A percentile compares a stretch with the other conserved stretches of the same genome.
Evolutionary conservation across 2,888 invertebrate species (phyloP).

Genomic region (Tiliacea aurago): DNA sequence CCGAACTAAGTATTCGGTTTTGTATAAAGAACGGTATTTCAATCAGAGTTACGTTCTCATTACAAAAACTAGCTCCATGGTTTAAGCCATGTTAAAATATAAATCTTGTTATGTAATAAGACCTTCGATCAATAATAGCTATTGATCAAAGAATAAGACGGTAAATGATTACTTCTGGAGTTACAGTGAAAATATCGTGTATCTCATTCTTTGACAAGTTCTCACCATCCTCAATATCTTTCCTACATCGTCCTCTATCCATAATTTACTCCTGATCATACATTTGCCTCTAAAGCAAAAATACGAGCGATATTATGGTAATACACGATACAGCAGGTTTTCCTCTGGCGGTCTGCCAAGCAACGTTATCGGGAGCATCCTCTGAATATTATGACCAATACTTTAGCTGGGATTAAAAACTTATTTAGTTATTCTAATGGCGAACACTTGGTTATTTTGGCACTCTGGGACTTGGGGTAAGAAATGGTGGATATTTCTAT

Average conservation of each 20-base stretch:
- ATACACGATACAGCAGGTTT: constrained; percentile 58
- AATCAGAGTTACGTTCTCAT: too few species aligned
- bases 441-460: constrained; percentile 53
- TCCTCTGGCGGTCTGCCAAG: constrained; percentile 63
- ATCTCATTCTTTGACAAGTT: neutral
- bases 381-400: constrained; percentile 68
- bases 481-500: constrained; percentile 1
- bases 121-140: too few species aligned
- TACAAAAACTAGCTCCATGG: too few species aligned
- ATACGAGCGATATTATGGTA: constrained; percentile 58
- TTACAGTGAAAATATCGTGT: too few species aligned
- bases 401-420: constrained; percentile 69
- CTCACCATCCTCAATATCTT: neutral
- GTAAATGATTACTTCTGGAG: too few species aligned
- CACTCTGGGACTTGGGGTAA: constrained; percentile 23
- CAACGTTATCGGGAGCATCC: constrained; percentile 64
- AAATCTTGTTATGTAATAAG: too few species aligned
- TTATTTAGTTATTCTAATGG: constrained; percentile 66
- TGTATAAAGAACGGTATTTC: too few species aligned
- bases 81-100: too few species aligned
- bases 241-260: neutral
- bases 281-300: constrained; percentile 55
- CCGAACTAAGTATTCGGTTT: too few species aligned
- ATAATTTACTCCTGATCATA: constrained; percentile 40
- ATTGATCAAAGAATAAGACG: too few species aligned